Percentiles rank a stretch among this genome's conserved stretches.
Conservation (phyloP, 2,113 vertebrate species). For the Stegastes partitus region DNA sequence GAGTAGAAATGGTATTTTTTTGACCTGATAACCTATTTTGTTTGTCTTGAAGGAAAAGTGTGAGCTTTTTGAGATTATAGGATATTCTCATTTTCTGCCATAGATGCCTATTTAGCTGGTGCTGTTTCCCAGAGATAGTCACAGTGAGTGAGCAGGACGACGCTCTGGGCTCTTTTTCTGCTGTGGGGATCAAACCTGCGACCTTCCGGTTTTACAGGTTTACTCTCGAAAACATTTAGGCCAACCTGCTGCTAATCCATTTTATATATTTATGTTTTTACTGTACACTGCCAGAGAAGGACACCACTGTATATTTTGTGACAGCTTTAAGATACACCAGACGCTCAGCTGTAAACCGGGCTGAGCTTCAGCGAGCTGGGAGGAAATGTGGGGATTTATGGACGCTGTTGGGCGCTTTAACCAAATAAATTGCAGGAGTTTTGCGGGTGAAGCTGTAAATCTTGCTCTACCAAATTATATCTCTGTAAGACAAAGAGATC, state of each 20-base stretch:
- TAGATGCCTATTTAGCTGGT: slow-evolving; percentile 60
- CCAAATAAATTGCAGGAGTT: background rate
- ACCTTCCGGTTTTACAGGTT: slow-evolving; percentile 44
- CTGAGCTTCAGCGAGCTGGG: background rate
- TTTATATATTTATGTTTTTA: slow-evolving; percentile 61
- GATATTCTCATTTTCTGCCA: slow-evolving; percentile 48
- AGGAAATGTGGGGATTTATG: background rate
- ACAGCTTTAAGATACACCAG: slow-evolving; percentile 3
- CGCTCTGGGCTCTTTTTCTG: slow-evolving; percentile 43
- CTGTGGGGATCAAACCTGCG: slow-evolving; percentile 63
- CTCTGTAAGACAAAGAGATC: slow-evolving; percentile 16
- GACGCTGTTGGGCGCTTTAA: background rate
- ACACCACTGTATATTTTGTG: slow-evolving; percentile 40
- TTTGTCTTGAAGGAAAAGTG: slow-evolving; percentile 60
- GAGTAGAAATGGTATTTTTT: slow-evolving; percentile 45
- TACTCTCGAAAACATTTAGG: slow-evolving; percentile 55
- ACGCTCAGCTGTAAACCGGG: background rate
- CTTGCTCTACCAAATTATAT: background rate
- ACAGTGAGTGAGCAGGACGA: slow-evolving; percentile 10
- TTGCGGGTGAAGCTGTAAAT: slow-evolving; percentile 3
- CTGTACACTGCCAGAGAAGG: slow-evolving; percentile 43
- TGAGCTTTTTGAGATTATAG: slow-evolving; percentile 58
- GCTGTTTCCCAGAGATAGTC: slow-evolving; percentile 52
- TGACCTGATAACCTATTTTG: slow-evolving; percentile 35
- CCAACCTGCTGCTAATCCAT: slow-evolving; percentile 70